Evolutionary conservation across 2,888 invertebrate species (phyloP).

Genomic region (Chrysolina haemoptera): DNA sequence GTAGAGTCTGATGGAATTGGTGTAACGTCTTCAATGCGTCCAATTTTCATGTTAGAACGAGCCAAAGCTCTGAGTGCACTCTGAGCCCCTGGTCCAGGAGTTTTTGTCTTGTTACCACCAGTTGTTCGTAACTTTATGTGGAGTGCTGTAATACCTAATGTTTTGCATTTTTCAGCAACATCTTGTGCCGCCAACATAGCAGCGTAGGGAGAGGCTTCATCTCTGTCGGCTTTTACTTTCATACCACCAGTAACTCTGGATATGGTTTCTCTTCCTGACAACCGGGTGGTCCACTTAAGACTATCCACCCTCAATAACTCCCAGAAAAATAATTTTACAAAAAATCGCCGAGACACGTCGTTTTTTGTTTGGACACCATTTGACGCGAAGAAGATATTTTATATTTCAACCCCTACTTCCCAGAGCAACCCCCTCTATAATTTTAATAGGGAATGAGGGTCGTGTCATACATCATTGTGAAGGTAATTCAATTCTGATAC

Average conservation of each 20-base stretch:
- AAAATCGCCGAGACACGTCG: too few relatives aligned
- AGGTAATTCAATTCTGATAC: too few relatives aligned
- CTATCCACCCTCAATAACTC: too few relatives aligned
- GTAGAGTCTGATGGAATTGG: constrained; percentile 99
- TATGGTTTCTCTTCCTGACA: constrained; percentile 96
- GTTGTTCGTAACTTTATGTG: constrained; percentile 99
- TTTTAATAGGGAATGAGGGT: too few relatives aligned
- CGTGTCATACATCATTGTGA: too few relatives aligned
- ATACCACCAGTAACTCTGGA: constrained; percentile 97
- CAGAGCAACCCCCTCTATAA: too few relatives aligned
- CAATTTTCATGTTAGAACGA: constrained; percentile 99
- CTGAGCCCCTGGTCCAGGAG: constrained; percentile 98
- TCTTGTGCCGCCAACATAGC: constrained; percentile 99
- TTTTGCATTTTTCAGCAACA: constrained; percentile 98
- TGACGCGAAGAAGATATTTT: too few relatives aligned
- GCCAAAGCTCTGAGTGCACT: constrained; percentile 98
- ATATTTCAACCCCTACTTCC: too few relatives aligned
- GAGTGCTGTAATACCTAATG: constrained; percentile 96
- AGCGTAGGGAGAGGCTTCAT: constrained; percentile 99
- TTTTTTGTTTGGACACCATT: too few relatives aligned
- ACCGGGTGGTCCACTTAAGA: too few relatives aligned
- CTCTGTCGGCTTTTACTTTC: constrained; percentile 99
- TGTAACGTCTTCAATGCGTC: constrained; percentile 99
- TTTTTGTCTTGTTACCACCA: constrained; percentile 98
- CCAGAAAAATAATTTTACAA: too few relatives aligned